Conservation (phyloP, 1,140 invertebrate genomes). For the Drosophila erecta region DNA sequence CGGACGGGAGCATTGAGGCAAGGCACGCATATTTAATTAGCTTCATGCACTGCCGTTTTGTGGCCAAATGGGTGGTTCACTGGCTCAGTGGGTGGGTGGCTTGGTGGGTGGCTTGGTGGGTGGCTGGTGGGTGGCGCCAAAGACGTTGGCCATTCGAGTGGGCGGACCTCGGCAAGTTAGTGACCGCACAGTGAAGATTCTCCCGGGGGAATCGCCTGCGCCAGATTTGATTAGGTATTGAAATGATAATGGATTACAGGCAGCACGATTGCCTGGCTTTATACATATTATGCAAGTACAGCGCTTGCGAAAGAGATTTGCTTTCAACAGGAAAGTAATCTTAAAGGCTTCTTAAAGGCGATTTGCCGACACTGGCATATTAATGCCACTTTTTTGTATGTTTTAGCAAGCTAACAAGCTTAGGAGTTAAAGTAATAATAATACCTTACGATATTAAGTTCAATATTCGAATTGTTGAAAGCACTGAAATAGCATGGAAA, state of each 20-base stretch:
- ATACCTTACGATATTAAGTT: too few relatives aligned
- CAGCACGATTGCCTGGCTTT: neutral
- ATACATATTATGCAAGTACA: neutral
- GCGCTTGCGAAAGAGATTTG: slow-evolving; percentile 1
- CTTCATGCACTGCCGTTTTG: slow-evolving; percentile 49
- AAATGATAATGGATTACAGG: slow-evolving; percentile 31
- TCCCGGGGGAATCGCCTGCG: slow-evolving; percentile 17
- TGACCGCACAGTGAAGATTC: slow-evolving; percentile 46
- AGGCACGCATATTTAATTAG: slow-evolving; percentile 72
- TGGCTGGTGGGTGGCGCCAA: neutral
- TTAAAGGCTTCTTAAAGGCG: neutral
- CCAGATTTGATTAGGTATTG: slow-evolving; percentile 42
- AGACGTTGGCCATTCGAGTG: neutral
- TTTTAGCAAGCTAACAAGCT: too few relatives aligned
- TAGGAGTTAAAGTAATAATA: too few relatives aligned
- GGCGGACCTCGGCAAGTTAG: slow-evolving; percentile 14
- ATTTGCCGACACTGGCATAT: too few relatives aligned
- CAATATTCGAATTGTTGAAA: too few relatives aligned
- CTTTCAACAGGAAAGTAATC: neutral
- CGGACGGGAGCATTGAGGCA: slow-evolving; percentile 40
- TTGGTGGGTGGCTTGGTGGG: neutral
- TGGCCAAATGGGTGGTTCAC: neutral
- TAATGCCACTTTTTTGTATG: too few relatives aligned
- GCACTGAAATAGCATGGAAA: too few relatives aligned
- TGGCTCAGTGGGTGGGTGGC: neutral